A percentile compares a stretch with the other conserved stretches of the same genome.
phyloP scores from a whole-genome alignment of 2,113 vertebrate species.

The Dendropsophus ebraccatus region DNA sequence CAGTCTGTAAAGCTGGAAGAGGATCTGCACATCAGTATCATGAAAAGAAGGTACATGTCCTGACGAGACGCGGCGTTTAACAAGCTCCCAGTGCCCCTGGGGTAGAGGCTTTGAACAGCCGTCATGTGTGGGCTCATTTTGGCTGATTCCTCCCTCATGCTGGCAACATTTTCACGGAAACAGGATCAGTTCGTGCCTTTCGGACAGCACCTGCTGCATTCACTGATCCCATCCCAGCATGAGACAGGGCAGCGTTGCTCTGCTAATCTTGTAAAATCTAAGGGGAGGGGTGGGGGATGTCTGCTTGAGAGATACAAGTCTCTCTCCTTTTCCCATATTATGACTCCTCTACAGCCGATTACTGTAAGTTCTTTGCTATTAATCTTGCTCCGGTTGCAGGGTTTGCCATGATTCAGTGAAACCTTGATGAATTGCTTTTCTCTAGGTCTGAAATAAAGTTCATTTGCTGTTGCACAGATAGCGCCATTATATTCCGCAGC shows the following conservation, averaged over 20 bases:
- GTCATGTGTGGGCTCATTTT: constrained; percentile 59
- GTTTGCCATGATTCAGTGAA: not conserved
- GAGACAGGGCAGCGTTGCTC: constrained; percentile 21
- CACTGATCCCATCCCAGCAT: constrained; percentile 52
- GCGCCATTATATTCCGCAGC: not conserved
- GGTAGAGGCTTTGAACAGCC: not conserved
- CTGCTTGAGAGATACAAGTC: constrained; percentile 6
- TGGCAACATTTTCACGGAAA: constrained; percentile 58
- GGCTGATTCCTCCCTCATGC: constrained; percentile 53
- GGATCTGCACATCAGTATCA: constrained; percentile 87
- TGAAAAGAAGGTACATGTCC: constrained; percentile 91
- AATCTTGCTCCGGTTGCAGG: not conserved
- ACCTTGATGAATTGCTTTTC: constrained; percentile 1
- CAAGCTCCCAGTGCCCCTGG: constrained; percentile 19
- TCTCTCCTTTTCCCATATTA: constrained; percentile 9
- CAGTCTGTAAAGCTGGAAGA: constrained; percentile 91
- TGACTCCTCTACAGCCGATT: not conserved
- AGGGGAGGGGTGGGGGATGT: constrained; percentile 9
- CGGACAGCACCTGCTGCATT: constrained; percentile 57
- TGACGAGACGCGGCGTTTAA: constrained; percentile 54
- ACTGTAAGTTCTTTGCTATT: not conserved
- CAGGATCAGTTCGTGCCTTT: constrained; percentile 54
- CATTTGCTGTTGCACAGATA: not conserved
- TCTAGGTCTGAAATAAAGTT: not conserved
- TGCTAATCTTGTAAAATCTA: constrained; percentile 37